These are phyloP conservation scores for Echiichthys vipera DNA, from an alignment of 2,797 vertebrate species.

Conservation along the genomic window DNA sequence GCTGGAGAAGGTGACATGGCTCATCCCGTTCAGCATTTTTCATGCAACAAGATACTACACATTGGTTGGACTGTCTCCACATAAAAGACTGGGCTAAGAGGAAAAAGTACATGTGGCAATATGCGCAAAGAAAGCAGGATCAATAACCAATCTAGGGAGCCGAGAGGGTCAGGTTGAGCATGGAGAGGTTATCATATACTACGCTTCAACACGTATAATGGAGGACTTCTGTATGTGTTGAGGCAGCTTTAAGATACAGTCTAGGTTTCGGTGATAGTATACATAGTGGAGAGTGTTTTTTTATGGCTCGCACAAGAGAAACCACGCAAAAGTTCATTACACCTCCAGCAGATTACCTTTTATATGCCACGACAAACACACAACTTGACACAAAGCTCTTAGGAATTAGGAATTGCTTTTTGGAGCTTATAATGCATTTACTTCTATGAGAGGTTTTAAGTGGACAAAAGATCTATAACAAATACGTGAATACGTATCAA, in stretches of 20 bases:
- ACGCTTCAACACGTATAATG: slow-evolving; percentile 57
- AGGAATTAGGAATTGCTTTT: too few relatives aligned
- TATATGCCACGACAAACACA: not conserved
- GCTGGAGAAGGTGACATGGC: slow-evolving; percentile 63
- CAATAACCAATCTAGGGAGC: slow-evolving; percentile 86
- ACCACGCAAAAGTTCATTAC: not conserved
- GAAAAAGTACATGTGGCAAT: slow-evolving; percentile 62
- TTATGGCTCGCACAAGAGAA: slow-evolving; percentile 4
- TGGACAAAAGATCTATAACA: not conserved
- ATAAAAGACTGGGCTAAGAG: slow-evolving; percentile 38
- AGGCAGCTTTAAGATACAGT: slow-evolving; percentile 26
- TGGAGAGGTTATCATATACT: slow-evolving; percentile 70
- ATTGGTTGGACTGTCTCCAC: slow-evolving; percentile 33
- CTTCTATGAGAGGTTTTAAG: not conserved
- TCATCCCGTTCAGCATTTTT: slow-evolving; percentile 80
- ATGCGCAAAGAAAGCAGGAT: slow-evolving; percentile 79
- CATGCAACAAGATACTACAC: slow-evolving; percentile 71
- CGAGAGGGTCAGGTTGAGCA: slow-evolving; percentile 72
- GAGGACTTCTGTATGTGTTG: slow-evolving; percentile 36
- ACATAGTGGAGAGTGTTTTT: not conserved
- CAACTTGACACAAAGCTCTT: not conserved
- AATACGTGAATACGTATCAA: too few relatives aligned
- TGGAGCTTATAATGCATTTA: not conserved
- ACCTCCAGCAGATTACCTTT: not conserved
- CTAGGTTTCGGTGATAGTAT: slow-evolving; percentile 11